Evolutionary conservation across 1,140 invertebrate species (phyloP).

Genomic region (Brachionus koreanus): DNA sequence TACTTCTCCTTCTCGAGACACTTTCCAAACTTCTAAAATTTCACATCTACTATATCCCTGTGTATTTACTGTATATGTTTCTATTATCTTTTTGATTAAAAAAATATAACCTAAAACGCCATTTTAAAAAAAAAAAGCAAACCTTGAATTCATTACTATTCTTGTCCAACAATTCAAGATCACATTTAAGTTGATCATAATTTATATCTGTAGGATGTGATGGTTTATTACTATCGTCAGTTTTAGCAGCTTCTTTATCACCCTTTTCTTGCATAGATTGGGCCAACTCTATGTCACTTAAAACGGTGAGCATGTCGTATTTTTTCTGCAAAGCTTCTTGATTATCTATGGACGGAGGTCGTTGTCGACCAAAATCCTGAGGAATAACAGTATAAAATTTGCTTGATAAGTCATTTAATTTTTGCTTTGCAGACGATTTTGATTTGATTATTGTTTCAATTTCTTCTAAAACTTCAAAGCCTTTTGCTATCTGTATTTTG

Average conservation of each 20-base stretch:
- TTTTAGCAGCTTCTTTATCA: conserved; percentile 40
- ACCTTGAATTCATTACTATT: conserved; percentile 55
- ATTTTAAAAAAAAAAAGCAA: conserved; percentile 8
- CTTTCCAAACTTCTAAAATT: conserved; percentile 56
- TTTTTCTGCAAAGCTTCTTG: conserved; percentile 54
- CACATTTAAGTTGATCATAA: conserved; percentile 57
- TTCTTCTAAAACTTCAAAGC: conserved; percentile 59
- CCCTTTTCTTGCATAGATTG: conserved; percentile 53
- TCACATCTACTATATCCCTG: conserved; percentile 48
- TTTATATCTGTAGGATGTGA: conserved; percentile 58
- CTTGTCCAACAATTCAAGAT: conserved; percentile 50
- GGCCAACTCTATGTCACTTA: conserved; percentile 60
- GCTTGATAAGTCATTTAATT: conserved; percentile 52
- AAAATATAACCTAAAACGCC: too few relatives aligned
- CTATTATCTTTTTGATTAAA: conserved; percentile 50
- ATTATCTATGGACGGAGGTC: conserved; percentile 54
- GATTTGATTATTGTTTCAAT: conserved; percentile 53
- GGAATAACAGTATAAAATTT: conserved; percentile 61
- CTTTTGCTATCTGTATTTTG: conserved; percentile 60
- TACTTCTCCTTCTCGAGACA: conserved; percentile 56
- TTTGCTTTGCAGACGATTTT: not conserved
- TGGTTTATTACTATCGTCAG: conserved; percentile 45
- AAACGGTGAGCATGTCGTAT: conserved; percentile 59
- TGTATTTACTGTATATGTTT: conserved; percentile 56
- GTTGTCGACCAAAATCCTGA: conserved; percentile 58